These are phyloP conservation scores for Schizopygopsis pylzovi DNA, from an alignment of 2,797 vertebrate genomes.

Conservation along the genomic window DNA sequence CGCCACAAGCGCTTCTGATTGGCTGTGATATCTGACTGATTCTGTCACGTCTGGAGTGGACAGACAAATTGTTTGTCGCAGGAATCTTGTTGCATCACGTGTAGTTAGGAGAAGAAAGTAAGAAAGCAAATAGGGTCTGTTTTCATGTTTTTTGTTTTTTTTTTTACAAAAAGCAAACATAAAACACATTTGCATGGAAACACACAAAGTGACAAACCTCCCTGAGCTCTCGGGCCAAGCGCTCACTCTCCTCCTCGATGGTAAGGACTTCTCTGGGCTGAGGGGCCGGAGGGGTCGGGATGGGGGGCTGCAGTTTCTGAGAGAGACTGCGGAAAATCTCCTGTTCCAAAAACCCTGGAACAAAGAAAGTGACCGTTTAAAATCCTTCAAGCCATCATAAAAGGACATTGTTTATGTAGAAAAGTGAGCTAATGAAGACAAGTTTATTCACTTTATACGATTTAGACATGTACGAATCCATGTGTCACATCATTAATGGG, in stretches of 20 bases:
- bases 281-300: constrained; percentile 73
- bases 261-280: constrained; percentile 78
- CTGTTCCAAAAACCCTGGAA: constrained; percentile 80
- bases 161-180: background rate
- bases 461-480: background rate
- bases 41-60: too few relatives aligned
- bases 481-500: background rate
- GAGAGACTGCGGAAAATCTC: constrained; percentile 71
- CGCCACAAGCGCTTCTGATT: too few relatives aligned
- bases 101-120: too few relatives aligned
- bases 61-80: too few relatives aligned
- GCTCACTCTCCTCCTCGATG: constrained; percentile 84
- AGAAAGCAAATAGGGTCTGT: background rate
- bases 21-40: too few relatives aligned
- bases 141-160: background rate
- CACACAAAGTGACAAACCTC: constrained; percentile 67
- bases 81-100: too few relatives aligned
- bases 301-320: constrained; percentile 54
- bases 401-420: background rate
- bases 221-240: constrained; percentile 78
- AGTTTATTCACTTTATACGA: background rate
- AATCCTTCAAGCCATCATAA: background rate
- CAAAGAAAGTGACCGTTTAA: background rate
- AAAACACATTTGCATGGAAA: background rate
- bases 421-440: background rate